phyloP scores from a whole-genome alignment of 2,888 invertebrate genomes.

The Sicus ferrugineus region DNA sequence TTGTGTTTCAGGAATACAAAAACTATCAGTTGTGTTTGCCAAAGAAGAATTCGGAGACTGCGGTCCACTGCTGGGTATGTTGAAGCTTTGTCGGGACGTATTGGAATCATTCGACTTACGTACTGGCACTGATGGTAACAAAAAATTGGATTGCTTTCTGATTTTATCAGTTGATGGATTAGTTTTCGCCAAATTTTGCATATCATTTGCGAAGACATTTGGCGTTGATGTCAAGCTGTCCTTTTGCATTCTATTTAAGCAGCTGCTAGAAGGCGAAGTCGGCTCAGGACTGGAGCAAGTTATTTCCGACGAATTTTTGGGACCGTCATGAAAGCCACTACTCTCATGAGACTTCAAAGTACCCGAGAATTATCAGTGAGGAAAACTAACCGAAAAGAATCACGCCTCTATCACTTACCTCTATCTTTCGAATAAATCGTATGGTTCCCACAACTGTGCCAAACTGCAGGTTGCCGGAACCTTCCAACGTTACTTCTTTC shows the following conservation, averaged over 20 bases:
- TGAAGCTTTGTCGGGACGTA: conserved; percentile 13
- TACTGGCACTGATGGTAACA: conserved; percentile 32
- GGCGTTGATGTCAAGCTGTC: conserved; percentile 1
- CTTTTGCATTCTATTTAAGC: conserved; percentile 6
- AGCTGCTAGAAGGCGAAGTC: conserved; percentile 4
- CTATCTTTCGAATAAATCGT: conserved; percentile 6
- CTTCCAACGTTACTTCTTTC: conserved; percentile 33
- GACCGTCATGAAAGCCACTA: conserved; percentile 15
- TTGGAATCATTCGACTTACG: background rate
- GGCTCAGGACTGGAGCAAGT: conserved; percentile 32
- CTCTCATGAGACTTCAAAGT: conserved; percentile 2
- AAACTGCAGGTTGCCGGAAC: conserved; percentile 37
- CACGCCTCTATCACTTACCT: no score
- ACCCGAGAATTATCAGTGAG: background rate
- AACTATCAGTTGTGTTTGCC: conserved; percentile 41
- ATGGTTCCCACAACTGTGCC: conserved; percentile 34
- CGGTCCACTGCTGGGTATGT: background rate
- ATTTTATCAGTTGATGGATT: background rate
- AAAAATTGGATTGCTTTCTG: conserved; percentile 25
- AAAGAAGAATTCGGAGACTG: background rate
- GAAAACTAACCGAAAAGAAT: no score
- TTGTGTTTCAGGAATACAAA: conserved; percentile 49
- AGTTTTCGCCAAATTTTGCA: background rate
- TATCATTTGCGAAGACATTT: background rate
- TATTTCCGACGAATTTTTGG: conserved; percentile 23